A percentile compares a stretch with the other conserved stretches of the same genome.
phyloP scores from a whole-genome alignment of 2,888 invertebrate species.

The Stegophylla sp. region DNA sequence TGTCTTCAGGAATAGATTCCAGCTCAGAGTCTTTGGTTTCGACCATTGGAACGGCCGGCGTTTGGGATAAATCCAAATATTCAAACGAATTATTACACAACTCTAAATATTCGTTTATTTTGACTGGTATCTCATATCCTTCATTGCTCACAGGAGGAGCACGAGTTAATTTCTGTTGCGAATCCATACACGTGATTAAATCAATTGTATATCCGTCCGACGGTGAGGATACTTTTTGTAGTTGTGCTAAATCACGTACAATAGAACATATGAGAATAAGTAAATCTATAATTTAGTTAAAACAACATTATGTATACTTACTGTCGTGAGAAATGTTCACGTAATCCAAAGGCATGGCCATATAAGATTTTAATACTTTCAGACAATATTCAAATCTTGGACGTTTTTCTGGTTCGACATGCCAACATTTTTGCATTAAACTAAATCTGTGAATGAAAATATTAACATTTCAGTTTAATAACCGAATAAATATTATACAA shows the following conservation, averaged over 20 bases:
- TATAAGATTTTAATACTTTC: conserved; percentile 68
- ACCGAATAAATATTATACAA: too few relatives aligned
- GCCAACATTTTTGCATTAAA: conserved; percentile 89
- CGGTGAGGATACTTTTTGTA: conserved; percentile 12
- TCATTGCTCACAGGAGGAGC: conserved; percentile 31
- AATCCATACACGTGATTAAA: conserved; percentile 3
- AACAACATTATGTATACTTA: conserved; percentile 9
- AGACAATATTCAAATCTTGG: conserved; percentile 87
- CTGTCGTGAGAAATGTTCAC: conserved; percentile 29
- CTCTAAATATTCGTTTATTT: conserved; percentile 46
- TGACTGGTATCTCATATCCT: conserved; percentile 46
- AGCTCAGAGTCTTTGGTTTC: conserved; percentile 30
- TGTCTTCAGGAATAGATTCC: conserved; percentile 39
- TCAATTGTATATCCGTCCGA: conserved; percentile 22
- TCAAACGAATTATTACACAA: conserved; percentile 16
- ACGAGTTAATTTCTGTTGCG: conserved; percentile 15
- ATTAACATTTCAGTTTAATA: too few relatives aligned
- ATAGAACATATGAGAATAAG: background rate
- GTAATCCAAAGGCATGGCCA: conserved; percentile 48
- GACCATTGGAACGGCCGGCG: background rate
- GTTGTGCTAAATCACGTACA: conserved; percentile 37
- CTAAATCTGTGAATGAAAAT: conserved; percentile 79
- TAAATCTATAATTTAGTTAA: background rate
- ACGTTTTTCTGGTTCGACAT: conserved; percentile 78
- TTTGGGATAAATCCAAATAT: conserved; percentile 46